Evolutionary conservation across 2,797 vertebrate genomes (phyloP), one percentile per base, ranked within the genome.

Genomic region (Protonibea diacanthus): DNA sequence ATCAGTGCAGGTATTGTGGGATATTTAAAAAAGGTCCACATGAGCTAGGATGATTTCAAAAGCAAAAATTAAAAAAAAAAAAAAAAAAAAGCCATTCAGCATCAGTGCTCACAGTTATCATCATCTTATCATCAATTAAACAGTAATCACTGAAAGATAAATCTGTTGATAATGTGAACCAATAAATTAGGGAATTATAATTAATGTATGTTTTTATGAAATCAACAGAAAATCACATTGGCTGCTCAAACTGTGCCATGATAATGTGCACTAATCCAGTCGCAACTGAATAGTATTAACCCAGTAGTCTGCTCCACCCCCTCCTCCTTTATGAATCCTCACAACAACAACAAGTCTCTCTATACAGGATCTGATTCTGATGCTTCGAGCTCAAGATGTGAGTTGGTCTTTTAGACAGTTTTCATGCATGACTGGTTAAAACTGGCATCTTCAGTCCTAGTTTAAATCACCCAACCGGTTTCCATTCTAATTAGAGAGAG

Each of bases 131-230:
- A 89, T 77, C 66, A 88, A 92, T 89, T 92, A 90, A 91, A 91
- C 67, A 67, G 65, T 71, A 86, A 88, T 92, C 82, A 83, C 56
- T 66, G 64, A 72, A 69, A 86, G 88, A 91, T 89, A 89, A 92
- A 91, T 82, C 88, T 85, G 87, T 84, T 91, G 85, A 92, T 91
- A 86, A 76, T 85, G 69, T 63, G 76, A 74, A 90, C 84, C 80
- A 89, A 89, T 92, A 92, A 87, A 91, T 88, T 71, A 79, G 76
- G 71, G 74, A 71, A 89, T 68, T 84, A 87, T 91, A 91, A 93
- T 92, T 83, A 89, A 92, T 85, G 85, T 76, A 76, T 69, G 82
- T 86, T 82, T 38, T 72, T 90, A 92, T 88, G 81, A 86, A 86
- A 86, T 78, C 45, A 55, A 73, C 72, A 82, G 65, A 89, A 88